phyloP scores from a whole-genome alignment of 2,888 invertebrate species.

The Buathra laborator region DNA sequence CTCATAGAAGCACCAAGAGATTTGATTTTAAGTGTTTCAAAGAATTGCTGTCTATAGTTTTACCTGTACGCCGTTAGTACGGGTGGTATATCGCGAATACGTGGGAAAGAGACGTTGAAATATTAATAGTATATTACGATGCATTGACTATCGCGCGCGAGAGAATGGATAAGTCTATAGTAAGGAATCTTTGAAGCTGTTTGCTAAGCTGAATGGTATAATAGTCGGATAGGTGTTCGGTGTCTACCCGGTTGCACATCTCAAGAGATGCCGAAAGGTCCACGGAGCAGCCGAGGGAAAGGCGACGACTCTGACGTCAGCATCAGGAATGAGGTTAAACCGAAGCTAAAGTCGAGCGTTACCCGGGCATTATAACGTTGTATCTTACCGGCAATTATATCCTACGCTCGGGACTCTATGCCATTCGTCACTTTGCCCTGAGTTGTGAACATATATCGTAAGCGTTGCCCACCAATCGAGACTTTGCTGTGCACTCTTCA shows the following conservation, averaged over 20 bases:
- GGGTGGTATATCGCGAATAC: conserved; percentile 29
- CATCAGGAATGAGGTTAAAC: conserved; percentile 82
- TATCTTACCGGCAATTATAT: conserved; percentile 45
- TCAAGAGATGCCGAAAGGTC: conserved; percentile 80
- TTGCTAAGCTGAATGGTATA: conserved; percentile 51
- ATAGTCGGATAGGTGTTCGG: conserved; percentile 76
- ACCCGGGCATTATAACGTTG: conserved; percentile 57
- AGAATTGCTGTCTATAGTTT: not conserved
- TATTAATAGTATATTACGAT: conserved; percentile 43
- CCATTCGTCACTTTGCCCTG: conserved; percentile 25
- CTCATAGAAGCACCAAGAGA: not conserved
- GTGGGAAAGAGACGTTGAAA: conserved; percentile 65
- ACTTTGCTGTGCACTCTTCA: not conserved
- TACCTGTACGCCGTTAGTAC: no score
- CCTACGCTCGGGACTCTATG: conserved; percentile 46
- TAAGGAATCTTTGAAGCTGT: conserved; percentile 35
- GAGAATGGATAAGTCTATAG: conserved; percentile 18
- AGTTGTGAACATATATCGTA: conserved; percentile 15
- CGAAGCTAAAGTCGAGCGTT: conserved; percentile 77
- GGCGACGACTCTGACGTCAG: conserved; percentile 81
- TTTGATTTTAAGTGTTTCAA: not conserved
- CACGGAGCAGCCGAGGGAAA: conserved; percentile 78
- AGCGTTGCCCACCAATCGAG: conserved; percentile 29
- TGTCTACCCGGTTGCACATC: conserved; percentile 76
- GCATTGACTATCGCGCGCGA: not conserved